phyloP scores from a whole-genome alignment of 2,797 vertebrate genomes.

The Poeciliopsis turneri region DNA sequence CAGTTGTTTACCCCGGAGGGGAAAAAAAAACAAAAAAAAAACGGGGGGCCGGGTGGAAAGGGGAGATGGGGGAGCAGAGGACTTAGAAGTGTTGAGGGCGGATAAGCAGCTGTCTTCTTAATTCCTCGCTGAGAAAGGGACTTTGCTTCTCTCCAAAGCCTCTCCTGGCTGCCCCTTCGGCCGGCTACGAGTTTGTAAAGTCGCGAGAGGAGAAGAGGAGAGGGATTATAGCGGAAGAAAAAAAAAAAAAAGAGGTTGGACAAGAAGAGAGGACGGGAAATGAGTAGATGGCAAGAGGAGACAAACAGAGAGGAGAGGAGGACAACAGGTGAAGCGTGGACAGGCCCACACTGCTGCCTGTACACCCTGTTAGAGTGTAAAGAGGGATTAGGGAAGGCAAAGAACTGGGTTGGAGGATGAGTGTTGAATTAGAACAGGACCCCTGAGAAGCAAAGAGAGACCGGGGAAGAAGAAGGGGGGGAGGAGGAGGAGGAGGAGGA shows the following conservation, averaged over 20 bases:
- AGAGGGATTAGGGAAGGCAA: conserved; percentile 72
- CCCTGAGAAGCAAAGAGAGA: conserved; percentile 77
- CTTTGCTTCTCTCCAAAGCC: conserved; percentile 50
- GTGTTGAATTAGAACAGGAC: conserved; percentile 83
- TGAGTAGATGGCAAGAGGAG: conserved; percentile 5
- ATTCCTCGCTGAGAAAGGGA: conserved; percentile 51
- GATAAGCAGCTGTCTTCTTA: conserved; percentile 61
- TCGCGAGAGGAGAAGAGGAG: conserved; percentile 25
- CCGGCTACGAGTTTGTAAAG: conserved; percentile 54
- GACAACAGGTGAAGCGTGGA: conserved; percentile 24
- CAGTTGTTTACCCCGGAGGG: conserved; percentile 58
- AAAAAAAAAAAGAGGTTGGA: background rate
- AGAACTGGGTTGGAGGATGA: conserved; percentile 81
- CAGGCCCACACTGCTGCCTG: conserved; percentile 34
- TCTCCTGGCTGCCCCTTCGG: conserved; percentile 44
- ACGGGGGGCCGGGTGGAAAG: background rate
- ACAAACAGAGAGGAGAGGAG: conserved; percentile 20
- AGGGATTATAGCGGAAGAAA: conserved; percentile 2
- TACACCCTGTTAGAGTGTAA: conserved; percentile 64
- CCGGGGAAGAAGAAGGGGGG: conserved; percentile 2
- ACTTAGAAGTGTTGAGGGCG: conserved; percentile 53
- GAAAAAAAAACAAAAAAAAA: conserved; percentile 24
- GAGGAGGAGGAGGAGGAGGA: conserved; percentile 24
- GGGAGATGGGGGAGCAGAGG: background rate
- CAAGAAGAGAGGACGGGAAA: background rate